phyloP scores from a whole-genome alignment of 2,888 invertebrate genomes.

The Muschampia plurimacula region DNA sequence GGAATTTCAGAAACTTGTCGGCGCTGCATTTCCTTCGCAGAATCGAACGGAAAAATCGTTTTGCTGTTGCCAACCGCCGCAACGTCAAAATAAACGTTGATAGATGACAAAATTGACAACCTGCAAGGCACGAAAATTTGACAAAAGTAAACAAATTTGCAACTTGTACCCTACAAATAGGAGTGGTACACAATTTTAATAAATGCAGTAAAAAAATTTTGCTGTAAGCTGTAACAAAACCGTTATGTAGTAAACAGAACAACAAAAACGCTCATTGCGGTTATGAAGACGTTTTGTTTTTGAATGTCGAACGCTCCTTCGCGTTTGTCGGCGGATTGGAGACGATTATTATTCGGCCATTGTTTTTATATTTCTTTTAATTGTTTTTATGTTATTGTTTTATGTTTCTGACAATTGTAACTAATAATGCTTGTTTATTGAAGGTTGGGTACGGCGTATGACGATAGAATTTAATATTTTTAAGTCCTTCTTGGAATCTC shows the following conservation, averaged over 20 bases:
- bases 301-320: slow-evolving; percentile 33
- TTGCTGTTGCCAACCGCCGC: slow-evolving; percentile 9
- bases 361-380: slow-evolving; percentile 17
- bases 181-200: neutral
- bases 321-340: slow-evolving; percentile 39
- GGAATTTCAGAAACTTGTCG: slow-evolving; percentile 15
- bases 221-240: neutral
- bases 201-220: slow-evolving; percentile 3
- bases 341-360: slow-evolving; percentile 12
- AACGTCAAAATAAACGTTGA: slow-evolving; percentile 18
- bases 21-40: slow-evolving; percentile 30
- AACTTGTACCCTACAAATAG: slow-evolving; percentile 32
- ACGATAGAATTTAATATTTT: neutral
- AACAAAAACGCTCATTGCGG: slow-evolving; percentile 63
- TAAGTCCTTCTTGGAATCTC: neutral
- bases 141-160: slow-evolving; percentile 14
- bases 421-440: slow-evolving; percentile 22
- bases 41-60: slow-evolving; percentile 36
- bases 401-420: neutral
- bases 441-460: neutral
- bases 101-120: slow-evolving; percentile 27
- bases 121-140: slow-evolving; percentile 9
- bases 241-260: slow-evolving; percentile 43
- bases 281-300: slow-evolving; percentile 54
- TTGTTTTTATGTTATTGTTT: neutral